These are phyloP conservation scores for Australoheros scitulus DNA, from an alignment of 2,113 vertebrate species.

Conservation along the genomic window DNA sequence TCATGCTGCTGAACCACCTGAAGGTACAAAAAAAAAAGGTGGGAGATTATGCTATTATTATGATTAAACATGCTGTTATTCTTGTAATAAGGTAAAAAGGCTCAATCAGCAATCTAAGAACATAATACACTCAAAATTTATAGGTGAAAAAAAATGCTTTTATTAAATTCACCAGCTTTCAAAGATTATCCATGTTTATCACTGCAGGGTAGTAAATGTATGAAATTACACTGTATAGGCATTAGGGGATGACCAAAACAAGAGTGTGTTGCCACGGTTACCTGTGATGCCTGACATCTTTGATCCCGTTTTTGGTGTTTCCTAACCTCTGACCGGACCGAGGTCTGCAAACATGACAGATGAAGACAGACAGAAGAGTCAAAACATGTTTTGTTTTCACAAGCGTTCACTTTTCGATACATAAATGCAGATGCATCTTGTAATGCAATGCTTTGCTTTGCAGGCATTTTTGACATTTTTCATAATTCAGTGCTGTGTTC, in stretches of 20 bases:
- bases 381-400: background rate
- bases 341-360: slow-evolving; percentile 64
- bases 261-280: slow-evolving; percentile 45
- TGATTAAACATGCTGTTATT: background rate
- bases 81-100: background rate
- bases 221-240: background rate
- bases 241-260: background rate
- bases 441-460: background rate
- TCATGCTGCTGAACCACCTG: slow-evolving; percentile 83
- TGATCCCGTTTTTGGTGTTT: slow-evolving; percentile 85
- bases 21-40: background rate
- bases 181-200: background rate
- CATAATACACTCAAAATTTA: background rate
- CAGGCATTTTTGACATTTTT: background rate
- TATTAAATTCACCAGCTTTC: background rate
- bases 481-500: background rate
- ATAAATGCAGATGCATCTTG: background rate
- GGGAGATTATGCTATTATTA: background rate
- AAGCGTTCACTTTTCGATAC: background rate
- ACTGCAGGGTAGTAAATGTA: background rate
- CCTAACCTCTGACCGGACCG: slow-evolving; percentile 83
- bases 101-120: background rate
- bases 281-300: slow-evolving; percentile 84
- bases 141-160: background rate
- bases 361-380: background rate